phyloP scores from a whole-genome alignment of 1,140 invertebrate species.

The Lordiphosa mommai region DNA sequence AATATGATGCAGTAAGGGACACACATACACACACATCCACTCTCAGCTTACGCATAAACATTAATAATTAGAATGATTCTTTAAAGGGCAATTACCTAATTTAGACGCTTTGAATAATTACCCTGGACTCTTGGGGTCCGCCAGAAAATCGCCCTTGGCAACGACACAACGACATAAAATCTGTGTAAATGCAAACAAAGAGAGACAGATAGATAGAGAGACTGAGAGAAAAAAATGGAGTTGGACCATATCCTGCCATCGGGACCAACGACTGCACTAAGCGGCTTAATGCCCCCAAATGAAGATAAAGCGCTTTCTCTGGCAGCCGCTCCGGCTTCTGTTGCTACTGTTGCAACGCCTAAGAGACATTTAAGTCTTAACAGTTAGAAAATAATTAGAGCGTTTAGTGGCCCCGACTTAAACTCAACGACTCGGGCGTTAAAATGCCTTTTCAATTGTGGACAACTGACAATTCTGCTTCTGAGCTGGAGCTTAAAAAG shows the following conservation, averaged over 20 bases:
- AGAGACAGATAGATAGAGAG: neutral
- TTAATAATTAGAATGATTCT: slow-evolving; percentile 78
- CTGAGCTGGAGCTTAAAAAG: too few relatives aligned
- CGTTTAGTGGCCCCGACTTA: slow-evolving; percentile 48
- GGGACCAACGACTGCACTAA: slow-evolving; percentile 55
- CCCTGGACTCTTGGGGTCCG: slow-evolving; percentile 16
- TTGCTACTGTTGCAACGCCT: slow-evolving; percentile 33
- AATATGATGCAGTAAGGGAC: slow-evolving; percentile 42
- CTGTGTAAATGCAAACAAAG: slow-evolving; percentile 44
- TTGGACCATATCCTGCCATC: neutral
- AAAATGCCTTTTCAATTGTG: slow-evolving; percentile 13
- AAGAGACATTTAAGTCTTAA: slow-evolving; percentile 66
- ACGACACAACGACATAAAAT: slow-evolving; percentile 28
- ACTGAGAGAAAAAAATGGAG: neutral
- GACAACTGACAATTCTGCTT: too few relatives aligned
- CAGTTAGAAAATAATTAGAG: slow-evolving; percentile 76
- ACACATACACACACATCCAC: slow-evolving; percentile 15
- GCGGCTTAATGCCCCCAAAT: slow-evolving; percentile 69
- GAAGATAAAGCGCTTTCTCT: slow-evolving; percentile 66
- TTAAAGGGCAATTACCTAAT: slow-evolving; percentile 78
- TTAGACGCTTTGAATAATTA: slow-evolving; percentile 75
- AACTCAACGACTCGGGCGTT: slow-evolving; percentile 1
- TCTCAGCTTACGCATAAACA: slow-evolving; percentile 48
- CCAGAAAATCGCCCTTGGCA: slow-evolving; percentile 8
- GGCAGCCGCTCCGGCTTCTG: neutral